Conservation (phyloP, 1,140 invertebrate species). For the Epicauta chinensis region DNA sequence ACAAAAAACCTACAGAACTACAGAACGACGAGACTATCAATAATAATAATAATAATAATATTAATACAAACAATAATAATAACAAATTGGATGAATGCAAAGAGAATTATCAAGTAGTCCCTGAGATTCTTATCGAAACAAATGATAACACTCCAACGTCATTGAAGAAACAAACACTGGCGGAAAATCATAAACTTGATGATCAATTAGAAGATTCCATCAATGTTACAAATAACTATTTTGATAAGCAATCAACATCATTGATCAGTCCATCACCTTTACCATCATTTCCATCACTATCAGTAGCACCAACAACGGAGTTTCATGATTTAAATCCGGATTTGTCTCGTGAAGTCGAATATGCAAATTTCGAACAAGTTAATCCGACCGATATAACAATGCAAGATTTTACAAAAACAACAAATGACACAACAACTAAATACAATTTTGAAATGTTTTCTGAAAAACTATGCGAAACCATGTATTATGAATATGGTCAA, state of each 20-base stretch:
- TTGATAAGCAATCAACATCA: not conserved
- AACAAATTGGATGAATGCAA: conserved; percentile 30
- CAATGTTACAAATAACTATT: conserved; percentile 1
- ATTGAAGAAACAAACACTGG: conserved; percentile 7
- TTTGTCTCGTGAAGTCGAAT: conserved; percentile 8
- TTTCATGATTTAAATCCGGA: too few species aligned
- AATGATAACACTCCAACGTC: not conserved
- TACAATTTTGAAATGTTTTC: conserved; percentile 33
- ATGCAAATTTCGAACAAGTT: conserved; percentile 29
- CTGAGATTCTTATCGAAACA: conserved; percentile 21
- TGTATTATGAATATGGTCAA: conserved; percentile 37
- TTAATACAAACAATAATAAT: conserved; percentile 1
- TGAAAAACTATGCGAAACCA: conserved; percentile 39
- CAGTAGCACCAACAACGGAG: not conserved
- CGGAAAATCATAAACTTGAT: conserved; percentile 16
- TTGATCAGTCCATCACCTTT: not conserved
- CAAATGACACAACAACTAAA: conserved; percentile 15
- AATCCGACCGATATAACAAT: conserved; percentile 30
- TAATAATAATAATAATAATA: conserved; percentile 8
- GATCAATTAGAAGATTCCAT: conserved; percentile 35
- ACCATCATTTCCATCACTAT: too few species aligned
- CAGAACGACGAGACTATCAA: conserved; percentile 10
- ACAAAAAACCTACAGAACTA: conserved; percentile 12
- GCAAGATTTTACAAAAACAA: conserved; percentile 27
- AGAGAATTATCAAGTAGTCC: conserved; percentile 38